Percentiles rank a stretch among this genome's conserved stretches.
phyloP scores from a whole-genome alignment of 2,797 vertebrate genomes.

The Rhinella marina region DNA sequence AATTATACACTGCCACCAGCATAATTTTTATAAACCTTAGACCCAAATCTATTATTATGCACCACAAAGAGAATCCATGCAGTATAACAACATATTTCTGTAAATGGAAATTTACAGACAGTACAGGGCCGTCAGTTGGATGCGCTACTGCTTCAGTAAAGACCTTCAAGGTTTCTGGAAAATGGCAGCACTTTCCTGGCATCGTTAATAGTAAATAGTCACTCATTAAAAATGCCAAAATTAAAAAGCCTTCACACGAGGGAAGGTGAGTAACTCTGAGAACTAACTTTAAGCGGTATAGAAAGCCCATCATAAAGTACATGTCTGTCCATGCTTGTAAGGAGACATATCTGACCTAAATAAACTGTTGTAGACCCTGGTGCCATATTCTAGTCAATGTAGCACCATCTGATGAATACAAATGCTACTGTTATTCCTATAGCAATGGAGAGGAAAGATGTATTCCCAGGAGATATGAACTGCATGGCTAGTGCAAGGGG shows the following conservation, averaged over 20 bases:
- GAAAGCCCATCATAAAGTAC: background rate
- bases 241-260: background rate
- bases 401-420: too few relatives aligned
- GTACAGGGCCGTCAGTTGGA: background rate
- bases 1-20: too few relatives aligned
- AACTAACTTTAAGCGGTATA: background rate
- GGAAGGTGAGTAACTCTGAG: background rate
- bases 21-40: too few relatives aligned
- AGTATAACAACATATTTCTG: conserved; percentile 27
- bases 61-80: conserved; percentile 8
- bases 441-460: background rate
- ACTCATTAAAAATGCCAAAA: conserved; percentile 7
- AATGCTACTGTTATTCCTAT: background rate
- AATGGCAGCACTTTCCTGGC: background rate
- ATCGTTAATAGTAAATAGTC: background rate
- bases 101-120: background rate
- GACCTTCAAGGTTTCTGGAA: background rate
- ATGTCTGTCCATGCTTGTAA: background rate
- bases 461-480: too few relatives aligned
- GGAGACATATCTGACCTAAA: background rate
- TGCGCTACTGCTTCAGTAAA: background rate
- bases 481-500: too few relatives aligned
- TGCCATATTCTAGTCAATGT: too few relatives aligned
- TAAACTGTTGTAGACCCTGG: background rate
- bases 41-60: background rate